A percentile compares a stretch with the other conserved stretches of the same genome.
Evolutionary conservation across 2,113 vertebrate genomes (phyloP).

Genomic region (Pelusios castaneus): DNA sequence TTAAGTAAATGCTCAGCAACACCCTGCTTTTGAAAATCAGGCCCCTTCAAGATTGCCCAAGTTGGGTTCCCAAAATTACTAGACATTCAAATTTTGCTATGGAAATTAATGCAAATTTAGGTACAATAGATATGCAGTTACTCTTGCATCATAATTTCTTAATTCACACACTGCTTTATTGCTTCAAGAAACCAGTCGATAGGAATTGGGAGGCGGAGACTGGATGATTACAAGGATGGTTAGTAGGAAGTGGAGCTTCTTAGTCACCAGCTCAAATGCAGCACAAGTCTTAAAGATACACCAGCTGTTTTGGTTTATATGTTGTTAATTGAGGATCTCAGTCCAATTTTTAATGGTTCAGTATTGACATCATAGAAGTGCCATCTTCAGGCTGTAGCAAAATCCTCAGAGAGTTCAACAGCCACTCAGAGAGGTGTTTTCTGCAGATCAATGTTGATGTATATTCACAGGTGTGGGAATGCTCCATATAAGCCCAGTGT

Average conservation of each 20-base stretch:
- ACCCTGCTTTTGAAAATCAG: background rate
- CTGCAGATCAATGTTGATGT: background rate
- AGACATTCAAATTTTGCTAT: background rate
- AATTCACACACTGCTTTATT: background rate
- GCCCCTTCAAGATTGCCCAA: background rate
- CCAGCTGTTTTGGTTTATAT: background rate
- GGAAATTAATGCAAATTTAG: background rate
- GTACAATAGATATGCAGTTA: background rate
- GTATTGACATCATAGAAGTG: too few relatives aligned
- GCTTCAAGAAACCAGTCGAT: background rate
- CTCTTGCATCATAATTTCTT: background rate
- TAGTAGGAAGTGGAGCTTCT: background rate
- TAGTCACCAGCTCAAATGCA: background rate
- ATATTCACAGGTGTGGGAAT: background rate
- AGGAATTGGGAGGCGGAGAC: background rate
- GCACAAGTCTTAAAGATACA: background rate
- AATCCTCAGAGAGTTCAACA: too few relatives aligned
- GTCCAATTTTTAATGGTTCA: background rate
- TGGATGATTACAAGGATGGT: background rate
- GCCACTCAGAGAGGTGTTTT: too few relatives aligned
- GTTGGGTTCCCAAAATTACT: background rate
- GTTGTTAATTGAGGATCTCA: background rate
- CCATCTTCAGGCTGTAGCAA: too few relatives aligned
- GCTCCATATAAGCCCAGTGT: background rate
- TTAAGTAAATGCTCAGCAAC: background rate